These are phyloP conservation scores for Eretmocerus hayati DNA, from an alignment of 2,888 invertebrate genomes.

Conservation along the genomic window DNA sequence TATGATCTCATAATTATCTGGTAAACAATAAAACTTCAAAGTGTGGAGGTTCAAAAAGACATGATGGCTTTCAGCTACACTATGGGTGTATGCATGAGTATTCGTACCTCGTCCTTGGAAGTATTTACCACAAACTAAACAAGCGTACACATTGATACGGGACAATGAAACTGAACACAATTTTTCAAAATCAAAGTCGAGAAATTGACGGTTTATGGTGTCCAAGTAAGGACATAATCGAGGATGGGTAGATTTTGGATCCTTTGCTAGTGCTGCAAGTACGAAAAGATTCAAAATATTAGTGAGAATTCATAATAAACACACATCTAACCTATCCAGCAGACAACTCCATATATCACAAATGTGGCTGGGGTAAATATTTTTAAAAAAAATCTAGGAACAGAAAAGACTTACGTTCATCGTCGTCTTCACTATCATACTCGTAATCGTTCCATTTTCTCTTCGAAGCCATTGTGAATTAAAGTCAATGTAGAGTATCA, in stretches of 20 bases:
- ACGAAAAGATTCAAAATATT: background rate
- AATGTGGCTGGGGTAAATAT: background rate
- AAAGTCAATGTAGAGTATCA: too few species aligned
- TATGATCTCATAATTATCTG: constrained; percentile 98
- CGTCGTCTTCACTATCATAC: constrained; percentile 14
- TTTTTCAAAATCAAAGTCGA: constrained; percentile 99
- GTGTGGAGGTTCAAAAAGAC: constrained; percentile 96
- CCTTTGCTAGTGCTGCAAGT: background rate
- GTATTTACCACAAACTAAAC: constrained; percentile 98
- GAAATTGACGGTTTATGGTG: constrained; percentile 91
- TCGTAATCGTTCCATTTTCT: constrained; percentile 10
- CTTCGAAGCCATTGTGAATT: constrained; percentile 11
- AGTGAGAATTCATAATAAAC: background rate
- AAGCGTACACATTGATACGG: constrained; percentile 98
- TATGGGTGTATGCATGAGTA: constrained; percentile 98
- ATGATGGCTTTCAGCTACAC: constrained; percentile 95
- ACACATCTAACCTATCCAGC: background rate
- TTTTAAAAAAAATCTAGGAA: background rate
- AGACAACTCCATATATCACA: background rate
- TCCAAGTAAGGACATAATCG: constrained; percentile 93
- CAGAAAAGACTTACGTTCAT: constrained; percentile 14
- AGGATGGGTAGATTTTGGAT: constrained; percentile 27
- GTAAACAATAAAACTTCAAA: constrained; percentile 95
- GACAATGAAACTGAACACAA: constrained; percentile 96
- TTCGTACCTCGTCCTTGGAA: constrained; percentile 95